A percentile compares a stretch with the other conserved stretches of the same genome.
These are phyloP conservation scores for Caenorhabditis uteleia DNA, from an alignment of 2,888 invertebrate genomes.

Conservation along the genomic window DNA sequence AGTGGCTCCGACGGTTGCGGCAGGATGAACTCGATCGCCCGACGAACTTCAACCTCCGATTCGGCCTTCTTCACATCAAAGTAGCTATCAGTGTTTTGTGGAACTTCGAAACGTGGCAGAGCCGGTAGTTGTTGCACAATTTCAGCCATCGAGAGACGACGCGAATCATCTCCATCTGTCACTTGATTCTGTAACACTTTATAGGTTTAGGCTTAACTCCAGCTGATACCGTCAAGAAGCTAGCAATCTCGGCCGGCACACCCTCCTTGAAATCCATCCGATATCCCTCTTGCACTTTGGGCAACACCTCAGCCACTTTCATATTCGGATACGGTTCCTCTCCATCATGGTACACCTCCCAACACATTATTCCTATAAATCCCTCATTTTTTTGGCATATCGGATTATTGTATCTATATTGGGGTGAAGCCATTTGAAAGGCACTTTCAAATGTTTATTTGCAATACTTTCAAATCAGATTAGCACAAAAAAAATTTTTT, in stretches of 20 bases:
- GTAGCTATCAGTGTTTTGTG: too few species aligned
- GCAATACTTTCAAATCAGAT: too few species aligned
- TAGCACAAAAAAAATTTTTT: too few species aligned
- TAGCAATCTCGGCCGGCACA: background rate
- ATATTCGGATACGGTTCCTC: conserved; percentile 51
- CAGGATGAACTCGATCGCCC: background rate
- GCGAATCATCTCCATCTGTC: background rate
- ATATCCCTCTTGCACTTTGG: conserved; percentile 46
- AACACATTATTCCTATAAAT: conserved; percentile 21
- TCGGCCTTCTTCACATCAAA: too few species aligned
- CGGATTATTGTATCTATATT: too few species aligned
- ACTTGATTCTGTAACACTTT: conserved; percentile 1
- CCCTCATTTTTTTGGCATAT: background rate
- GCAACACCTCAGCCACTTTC: conserved; percentile 48
- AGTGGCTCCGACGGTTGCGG: background rate
- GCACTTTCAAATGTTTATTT: too few species aligned
- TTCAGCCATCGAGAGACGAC: conserved; percentile 2
- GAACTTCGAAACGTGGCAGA: too few species aligned
- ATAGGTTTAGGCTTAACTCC: too few species aligned
- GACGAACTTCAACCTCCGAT: too few species aligned
- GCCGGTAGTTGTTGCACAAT: background rate
- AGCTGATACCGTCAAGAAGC: background rate
- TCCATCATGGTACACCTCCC: conserved; percentile 45
- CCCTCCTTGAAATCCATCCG: conserved; percentile 35
- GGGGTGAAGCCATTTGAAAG: too few species aligned